Base-by-base conservation (phyloP, 1,140 invertebrate species). In the Battus philenor region DNA sequence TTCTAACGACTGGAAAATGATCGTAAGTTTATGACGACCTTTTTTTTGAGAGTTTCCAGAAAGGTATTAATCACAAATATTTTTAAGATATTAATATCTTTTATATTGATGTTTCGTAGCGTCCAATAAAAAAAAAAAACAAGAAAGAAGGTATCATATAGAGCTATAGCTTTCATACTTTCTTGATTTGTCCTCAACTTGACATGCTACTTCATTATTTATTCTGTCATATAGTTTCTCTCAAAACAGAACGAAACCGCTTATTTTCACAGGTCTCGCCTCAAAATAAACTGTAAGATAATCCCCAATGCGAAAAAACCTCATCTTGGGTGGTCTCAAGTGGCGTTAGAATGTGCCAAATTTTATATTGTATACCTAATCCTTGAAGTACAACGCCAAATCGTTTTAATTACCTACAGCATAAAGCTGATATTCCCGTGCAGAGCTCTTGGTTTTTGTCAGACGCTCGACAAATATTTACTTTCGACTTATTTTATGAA, bases 391-490 rank as follows among this genome's bases (percentile, higher is more conserved):
- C 8, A 6, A 6, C 9, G 3, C 36, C 50, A 54, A 54, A 33
- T 50, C 5, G 2, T 32, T 36, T 50, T 2, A 50, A 55, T 48
- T 20, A 5, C 5, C 2, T 18, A 2, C 1, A 1, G 0, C 0
- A 20, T 55, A 54, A 50, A 44, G 34, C 47, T 48, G 2, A 38
- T 36, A 33, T 32, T 55, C 1, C 5, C 20, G 2, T 33, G 1
- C 1, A 0, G 6, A 8, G 32, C 13, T 20, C 54, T 48, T 29
- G 41, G 46, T 44, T 48, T 55, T 66, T 68, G 38, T 43, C 54
- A 32, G 31, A 50, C 43, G 39, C 59, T 57, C 44, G 58, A 31
- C 55, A 73, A 82, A 82, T 79, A 79, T 82, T 81, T 72, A 60
- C 49, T 68, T 67, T 59, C 43, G 54, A 58, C 58, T 59, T 50